Percentiles rank a stretch among this genome's conserved stretches.
These are phyloP conservation scores for Ceratosolen solmsi DNA, from an alignment of 1,140 invertebrate species.

Conservation along the genomic window DNA sequence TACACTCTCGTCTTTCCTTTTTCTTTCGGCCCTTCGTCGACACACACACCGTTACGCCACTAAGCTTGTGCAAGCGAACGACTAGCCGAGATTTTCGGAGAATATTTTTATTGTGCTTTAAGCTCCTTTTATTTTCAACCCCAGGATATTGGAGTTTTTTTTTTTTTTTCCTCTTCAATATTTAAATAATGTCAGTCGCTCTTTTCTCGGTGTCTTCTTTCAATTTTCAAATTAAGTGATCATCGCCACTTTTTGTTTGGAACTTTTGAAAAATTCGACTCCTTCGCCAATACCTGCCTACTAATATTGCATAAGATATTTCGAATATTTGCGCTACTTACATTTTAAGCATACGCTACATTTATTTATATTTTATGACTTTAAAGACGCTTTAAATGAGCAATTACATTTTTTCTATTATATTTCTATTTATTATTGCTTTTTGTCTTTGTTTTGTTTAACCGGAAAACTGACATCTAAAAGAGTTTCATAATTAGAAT, in stretches of 20 bases:
- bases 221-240: not conserved
- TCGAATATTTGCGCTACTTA: too few relatives aligned
- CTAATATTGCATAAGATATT: too few relatives aligned
- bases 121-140: conserved; percentile 5
- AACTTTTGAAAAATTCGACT: not conserved
- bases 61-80: too few relatives aligned
- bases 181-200: not conserved
- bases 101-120: not conserved
- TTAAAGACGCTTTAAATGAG: too few relatives aligned
- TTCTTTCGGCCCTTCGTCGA: not conserved
- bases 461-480: too few relatives aligned
- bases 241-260: not conserved
- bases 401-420: too few relatives aligned
- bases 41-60: not conserved
- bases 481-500: too few relatives aligned
- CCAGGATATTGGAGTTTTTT: not conserved
- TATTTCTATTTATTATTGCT: too few relatives aligned
- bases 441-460: too few relatives aligned
- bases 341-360: too few relatives aligned
- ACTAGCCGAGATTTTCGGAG: not conserved
- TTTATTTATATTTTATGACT: too few relatives aligned
- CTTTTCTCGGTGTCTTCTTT: not conserved
- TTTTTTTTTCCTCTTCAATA: not conserved
- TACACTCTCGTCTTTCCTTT: not conserved
- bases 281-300: too few relatives aligned